These are phyloP conservation scores for Gordius sp. DNA, from an alignment of 2,888 invertebrate genomes.

Conservation along the genomic window DNA sequence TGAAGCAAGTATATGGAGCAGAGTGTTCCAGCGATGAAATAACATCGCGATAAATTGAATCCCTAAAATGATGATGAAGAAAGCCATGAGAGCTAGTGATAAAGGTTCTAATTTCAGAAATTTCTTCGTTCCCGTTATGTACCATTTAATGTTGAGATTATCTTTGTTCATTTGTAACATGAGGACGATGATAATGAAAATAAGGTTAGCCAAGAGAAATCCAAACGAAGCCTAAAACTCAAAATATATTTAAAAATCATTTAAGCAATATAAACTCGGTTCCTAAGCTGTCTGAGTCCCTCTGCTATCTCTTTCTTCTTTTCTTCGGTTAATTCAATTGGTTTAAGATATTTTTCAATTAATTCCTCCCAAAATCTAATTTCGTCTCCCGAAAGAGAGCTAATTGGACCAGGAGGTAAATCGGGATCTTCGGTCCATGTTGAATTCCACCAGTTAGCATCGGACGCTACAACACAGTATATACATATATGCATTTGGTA, in stretches of 20 bases:
- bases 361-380: constrained; percentile 28
- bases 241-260: not conserved
- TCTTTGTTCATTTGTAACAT: constrained; percentile 93
- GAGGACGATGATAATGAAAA: constrained; percentile 91
- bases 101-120: constrained; percentile 4
- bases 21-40: constrained; percentile 85
- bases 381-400: constrained; percentile 53
- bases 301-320: constrained; percentile 13
- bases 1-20: constrained; percentile 73
- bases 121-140: constrained; percentile 18
- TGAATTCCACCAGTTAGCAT: constrained; percentile 15
- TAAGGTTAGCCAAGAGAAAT: constrained; percentile 89
- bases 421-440: constrained; percentile 69
- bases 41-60: constrained; percentile 87
- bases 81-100: constrained; percentile 58
- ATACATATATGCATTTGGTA: too few relatives aligned
- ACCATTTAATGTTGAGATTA: constrained; percentile 66
- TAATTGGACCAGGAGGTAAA: constrained; percentile 59
- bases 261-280: not conserved
- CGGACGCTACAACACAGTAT: too few relatives aligned
- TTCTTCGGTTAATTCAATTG: not conserved
- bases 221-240: constrained; percentile 49
- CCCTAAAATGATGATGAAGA: constrained; percentile 71
- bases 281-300: not conserved
- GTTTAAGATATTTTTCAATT: constrained; percentile 24